Conservation (phyloP, 2,113 vertebrate species). For the Sturnira hondurensis region DNA sequence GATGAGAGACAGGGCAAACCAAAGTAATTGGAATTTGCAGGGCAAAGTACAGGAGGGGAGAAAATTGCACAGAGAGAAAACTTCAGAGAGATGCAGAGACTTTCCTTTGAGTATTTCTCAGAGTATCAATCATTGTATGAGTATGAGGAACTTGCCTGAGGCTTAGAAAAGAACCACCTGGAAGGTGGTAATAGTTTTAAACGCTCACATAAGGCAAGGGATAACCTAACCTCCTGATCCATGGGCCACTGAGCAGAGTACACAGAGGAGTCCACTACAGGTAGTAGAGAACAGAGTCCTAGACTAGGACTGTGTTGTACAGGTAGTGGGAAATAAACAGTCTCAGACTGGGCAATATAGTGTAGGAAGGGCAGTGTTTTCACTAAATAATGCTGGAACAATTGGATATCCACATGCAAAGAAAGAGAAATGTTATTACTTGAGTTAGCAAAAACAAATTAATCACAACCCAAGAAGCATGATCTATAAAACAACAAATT, state of each 20-base stretch:
- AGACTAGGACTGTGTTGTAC: neutral
- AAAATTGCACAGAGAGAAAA: neutral
- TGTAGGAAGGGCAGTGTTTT: neutral
- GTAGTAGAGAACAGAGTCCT: neutral
- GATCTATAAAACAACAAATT: neutral
- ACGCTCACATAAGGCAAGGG: neutral
- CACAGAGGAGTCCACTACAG: neutral
- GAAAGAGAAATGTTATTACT: neutral
- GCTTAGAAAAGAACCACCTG: neutral
- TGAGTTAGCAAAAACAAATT: neutral
- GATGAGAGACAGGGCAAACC: accelerated
- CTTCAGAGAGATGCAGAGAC: neutral
- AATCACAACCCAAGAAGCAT: neutral
- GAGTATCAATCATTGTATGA: neutral
- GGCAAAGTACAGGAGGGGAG: neutral
- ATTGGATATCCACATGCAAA: neutral
- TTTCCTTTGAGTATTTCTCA: neutral
- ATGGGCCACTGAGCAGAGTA: neutral
- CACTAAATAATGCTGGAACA: neutral
- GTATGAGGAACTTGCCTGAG: neutral
- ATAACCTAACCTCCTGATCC: neutral
- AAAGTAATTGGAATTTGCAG: neutral
- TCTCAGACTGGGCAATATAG: neutral
- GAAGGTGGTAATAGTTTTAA: neutral
- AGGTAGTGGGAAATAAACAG: neutral